Conservation (phyloP, 2,888 invertebrate genomes). For the Icerya purchasi region DNA sequence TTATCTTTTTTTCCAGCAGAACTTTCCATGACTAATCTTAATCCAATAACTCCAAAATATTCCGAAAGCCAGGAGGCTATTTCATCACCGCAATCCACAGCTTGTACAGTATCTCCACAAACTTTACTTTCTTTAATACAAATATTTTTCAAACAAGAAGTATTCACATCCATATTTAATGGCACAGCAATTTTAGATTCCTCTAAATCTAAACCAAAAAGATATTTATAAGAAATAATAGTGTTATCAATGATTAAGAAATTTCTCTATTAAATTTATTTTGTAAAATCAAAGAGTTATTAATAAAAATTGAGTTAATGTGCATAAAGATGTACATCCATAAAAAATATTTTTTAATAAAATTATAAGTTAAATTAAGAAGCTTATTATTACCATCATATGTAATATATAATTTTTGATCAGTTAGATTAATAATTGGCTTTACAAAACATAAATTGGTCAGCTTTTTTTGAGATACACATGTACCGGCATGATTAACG, state of each 20-base stretch:
- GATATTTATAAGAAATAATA: too few species aligned
- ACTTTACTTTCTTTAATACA: slow-evolving; percentile 33
- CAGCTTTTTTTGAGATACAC: slow-evolving; percentile 71
- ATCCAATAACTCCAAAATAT: slow-evolving; percentile 42
- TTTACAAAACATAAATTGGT: slow-evolving; percentile 53
- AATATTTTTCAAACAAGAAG: not conserved
- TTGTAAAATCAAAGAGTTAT: too few species aligned
- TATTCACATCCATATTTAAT: not conserved
- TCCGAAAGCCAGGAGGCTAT: slow-evolving; percentile 61
- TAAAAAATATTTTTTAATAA: not conserved
- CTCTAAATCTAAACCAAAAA: not conserved
- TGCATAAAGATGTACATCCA: too few species aligned
- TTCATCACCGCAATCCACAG: slow-evolving; percentile 63
- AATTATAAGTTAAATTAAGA: not conserved
- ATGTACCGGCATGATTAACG: slow-evolving; percentile 53
- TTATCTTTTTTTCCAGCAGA: too few species aligned
- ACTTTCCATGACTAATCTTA: slow-evolving; percentile 35
- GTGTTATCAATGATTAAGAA: too few species aligned
- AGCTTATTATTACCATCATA: slow-evolving; percentile 34
- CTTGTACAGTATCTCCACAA: slow-evolving; percentile 57
- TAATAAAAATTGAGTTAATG: too few species aligned
- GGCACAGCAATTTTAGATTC: not conserved
- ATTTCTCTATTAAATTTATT: too few species aligned
- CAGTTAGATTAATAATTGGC: slow-evolving; percentile 43
- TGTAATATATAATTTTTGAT: slow-evolving; percentile 32